These are phyloP conservation scores for Tyrannus savana DNA, from an alignment of 2,113 vertebrate genomes.

Conservation along the genomic window DNA sequence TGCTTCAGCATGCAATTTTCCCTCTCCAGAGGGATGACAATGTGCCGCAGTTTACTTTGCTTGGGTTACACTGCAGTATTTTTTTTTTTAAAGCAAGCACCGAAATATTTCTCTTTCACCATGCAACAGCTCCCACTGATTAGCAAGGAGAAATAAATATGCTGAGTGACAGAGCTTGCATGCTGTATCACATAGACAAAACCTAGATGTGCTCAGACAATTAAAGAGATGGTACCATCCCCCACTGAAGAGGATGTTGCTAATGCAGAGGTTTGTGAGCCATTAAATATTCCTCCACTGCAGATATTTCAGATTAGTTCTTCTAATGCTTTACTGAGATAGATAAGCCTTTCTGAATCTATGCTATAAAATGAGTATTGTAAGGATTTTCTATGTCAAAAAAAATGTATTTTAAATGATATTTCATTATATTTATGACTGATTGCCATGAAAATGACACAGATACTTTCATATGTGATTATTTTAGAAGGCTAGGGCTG, in stretches of 20 bases:
- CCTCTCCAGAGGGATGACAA: background rate
- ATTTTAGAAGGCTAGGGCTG: background rate
- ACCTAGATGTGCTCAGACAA: background rate
- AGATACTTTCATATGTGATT: background rate
- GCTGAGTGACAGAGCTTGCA: background rate
- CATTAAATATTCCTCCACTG: constrained; percentile 21
- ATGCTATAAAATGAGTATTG: fast-evolving
- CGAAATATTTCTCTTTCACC: background rate
- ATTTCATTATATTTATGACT: background rate
- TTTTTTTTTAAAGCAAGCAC: background rate
- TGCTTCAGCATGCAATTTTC: constrained; percentile 17
- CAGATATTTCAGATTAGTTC: constrained; percentile 26
- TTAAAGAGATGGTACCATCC: background rate
- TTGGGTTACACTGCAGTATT: constrained; percentile 23
- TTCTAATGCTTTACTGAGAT: background rate
- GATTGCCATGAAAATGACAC: background rate
- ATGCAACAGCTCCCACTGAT: background rate
- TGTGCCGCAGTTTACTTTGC: constrained; percentile 35
- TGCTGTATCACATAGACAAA: background rate
- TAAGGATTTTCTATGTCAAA: background rate
- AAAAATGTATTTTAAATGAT: background rate
- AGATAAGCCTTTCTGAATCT: background rate
- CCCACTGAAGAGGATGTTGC: background rate
- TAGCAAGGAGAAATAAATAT: background rate
- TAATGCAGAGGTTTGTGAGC: constrained; percentile 44